Evolutionary conservation across 2,797 vertebrate genomes (phyloP), one percentile per base, ranked within the genome.

Genomic region (Pseudochaenichthys georgianus): DNA sequence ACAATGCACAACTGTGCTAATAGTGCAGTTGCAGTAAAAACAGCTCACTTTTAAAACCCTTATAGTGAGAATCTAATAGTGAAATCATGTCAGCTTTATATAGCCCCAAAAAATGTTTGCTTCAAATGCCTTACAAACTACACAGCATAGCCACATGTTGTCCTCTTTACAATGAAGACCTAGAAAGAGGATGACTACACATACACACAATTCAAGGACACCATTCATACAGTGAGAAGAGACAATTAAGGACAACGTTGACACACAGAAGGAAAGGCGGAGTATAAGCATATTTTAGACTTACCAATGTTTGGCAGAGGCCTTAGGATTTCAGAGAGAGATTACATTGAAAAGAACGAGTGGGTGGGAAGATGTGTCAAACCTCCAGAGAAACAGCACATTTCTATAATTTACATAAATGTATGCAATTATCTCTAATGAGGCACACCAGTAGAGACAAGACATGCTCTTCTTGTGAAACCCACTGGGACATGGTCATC

Each of bases 361-460:
- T 67, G 74, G 79, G 61, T 53, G 75, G 79, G 63, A 41, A 66
- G 50, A 77, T 5, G 64, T 62, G 57, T 67, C 52, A 78, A 51
- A 80, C 46, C 69, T 75, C 52, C 17, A 43, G 63, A 71, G 68
- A 79, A 62, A 59, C 21, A 43, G 45, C 57, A 58, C 48, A 68
- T 64, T 70, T 43, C 34, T 69, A 19, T 68, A 42, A 84, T 87
- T 84, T 80, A 43, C 66, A 55, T 70, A 70, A 84, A 45, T 78
- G 21, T 63, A 62, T 65, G 51, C 52, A 78, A 84, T 84, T 84
- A 80, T 80, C 72, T 72, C 64, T 72, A 82, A 85, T 70, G 76
- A 82, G 72, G 57, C 60, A 57, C 64, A 83, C 43, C 70, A 34
- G 12, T 60, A 69, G 13, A 28, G 45, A 80, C 67, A 57, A 55